Percentiles rank a stretch among this genome's conserved stretches.
Evolutionary conservation across 2,113 vertebrate genomes (phyloP).

Genomic region (Scomber scombrus): DNA sequence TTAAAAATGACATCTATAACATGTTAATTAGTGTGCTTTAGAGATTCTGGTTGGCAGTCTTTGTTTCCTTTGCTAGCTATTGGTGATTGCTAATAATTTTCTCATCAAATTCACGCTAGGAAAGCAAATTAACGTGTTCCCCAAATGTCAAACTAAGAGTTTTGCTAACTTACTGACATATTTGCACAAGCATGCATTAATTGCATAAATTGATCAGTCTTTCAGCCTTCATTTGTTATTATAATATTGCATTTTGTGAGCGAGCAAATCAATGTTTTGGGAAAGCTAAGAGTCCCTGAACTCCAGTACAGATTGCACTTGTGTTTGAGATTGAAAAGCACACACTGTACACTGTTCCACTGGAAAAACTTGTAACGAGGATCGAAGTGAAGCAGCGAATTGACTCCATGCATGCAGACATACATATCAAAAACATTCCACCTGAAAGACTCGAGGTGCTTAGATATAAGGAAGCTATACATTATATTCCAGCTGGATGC

Average conservation of each 20-base stretch:
- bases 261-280: conserved; percentile 50
- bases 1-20: too few species aligned
- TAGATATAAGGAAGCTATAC: conserved; percentile 1
- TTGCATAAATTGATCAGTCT: not conserved
- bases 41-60: not conserved
- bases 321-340: conserved; percentile 54
- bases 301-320: conserved; percentile 43
- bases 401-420: conserved; percentile 41
- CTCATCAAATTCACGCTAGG: conserved; percentile 2
- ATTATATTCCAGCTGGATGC: not conserved
- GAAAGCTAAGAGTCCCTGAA: conserved; percentile 45
- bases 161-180: not conserved
- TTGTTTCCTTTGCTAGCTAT: conserved; percentile 11
- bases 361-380: not conserved
- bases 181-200: conserved; percentile 12
- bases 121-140: not conserved
- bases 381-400: conserved; percentile 17
- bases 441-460: conserved; percentile 40
- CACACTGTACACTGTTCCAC: conserved; percentile 34
- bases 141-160: not conserved
- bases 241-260: conserved; percentile 20
- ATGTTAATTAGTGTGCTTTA: not conserved
- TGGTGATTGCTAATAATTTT: not conserved
- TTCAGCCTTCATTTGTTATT: not conserved
- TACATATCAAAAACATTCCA: conserved; percentile 53